Percentiles rank a stretch among this genome's conserved stretches.
Conservation (phyloP, 1,140 invertebrate species). For the Drosophila leontia region DNA sequence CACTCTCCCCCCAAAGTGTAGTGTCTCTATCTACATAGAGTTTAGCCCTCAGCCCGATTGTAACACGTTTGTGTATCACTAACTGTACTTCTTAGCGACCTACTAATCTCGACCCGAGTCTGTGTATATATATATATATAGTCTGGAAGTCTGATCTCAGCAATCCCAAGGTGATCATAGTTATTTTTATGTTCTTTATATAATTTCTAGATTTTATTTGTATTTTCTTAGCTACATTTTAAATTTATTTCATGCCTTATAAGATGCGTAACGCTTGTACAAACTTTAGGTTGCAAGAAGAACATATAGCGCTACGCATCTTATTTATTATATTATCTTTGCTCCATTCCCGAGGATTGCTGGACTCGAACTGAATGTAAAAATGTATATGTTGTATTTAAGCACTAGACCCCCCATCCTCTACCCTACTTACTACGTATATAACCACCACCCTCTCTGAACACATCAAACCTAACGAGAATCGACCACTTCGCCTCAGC, state of each 20-base stretch:
- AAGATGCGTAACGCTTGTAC: background rate
- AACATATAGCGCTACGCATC: background rate
- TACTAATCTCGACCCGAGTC: conserved; percentile 15
- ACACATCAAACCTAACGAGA: conserved; percentile 41
- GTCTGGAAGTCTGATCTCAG: conserved; percentile 9
- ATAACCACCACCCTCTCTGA: conserved; percentile 5
- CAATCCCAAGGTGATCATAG: conserved; percentile 6
- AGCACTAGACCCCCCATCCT: conserved; percentile 40
- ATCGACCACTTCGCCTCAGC: conserved; percentile 62
- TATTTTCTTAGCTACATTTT: background rate
- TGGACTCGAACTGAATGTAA: conserved; percentile 3
- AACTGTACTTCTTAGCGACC: conserved; percentile 33
- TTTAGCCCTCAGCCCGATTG: conserved; percentile 25
- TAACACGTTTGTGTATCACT: conserved; percentile 44
- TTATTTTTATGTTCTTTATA: background rate
- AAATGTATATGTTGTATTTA: conserved; percentile 58
- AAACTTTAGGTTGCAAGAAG: no score
- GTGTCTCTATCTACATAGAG: conserved; percentile 51
- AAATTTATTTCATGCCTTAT: background rate
- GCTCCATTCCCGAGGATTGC: conserved; percentile 18
- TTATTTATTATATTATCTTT: background rate
- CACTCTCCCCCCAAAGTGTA: conserved; percentile 24
- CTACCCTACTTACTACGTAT: conserved; percentile 5
- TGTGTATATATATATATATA: conserved; percentile 34
- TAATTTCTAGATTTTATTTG: background rate